Evolutionary conservation across 2,888 invertebrate genomes (phyloP), one percentile per base, ranked within the genome.

Genomic region (Acholoe squamosa): DNA sequence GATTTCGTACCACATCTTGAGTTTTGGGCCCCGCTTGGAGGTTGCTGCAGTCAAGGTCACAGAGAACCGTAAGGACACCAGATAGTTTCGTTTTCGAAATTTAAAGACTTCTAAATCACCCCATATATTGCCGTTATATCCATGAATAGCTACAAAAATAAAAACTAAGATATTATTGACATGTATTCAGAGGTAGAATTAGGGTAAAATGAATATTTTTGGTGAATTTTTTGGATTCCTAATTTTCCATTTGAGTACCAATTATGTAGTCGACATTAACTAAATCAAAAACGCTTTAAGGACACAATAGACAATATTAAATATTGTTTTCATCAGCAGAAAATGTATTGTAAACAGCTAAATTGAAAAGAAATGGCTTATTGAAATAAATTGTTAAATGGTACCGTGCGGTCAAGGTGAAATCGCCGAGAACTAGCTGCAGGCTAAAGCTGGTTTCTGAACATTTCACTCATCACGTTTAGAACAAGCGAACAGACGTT

Each of bases 1-100:
- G 51, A 89, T 89, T 77, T 89, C 89, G 77, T 89, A 89, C 89
- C 89, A 89, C 89, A 89, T 89, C 52, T 61, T 89, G 33, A 43
- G 43, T 3, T 43, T 43, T 43, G 43, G 3, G 43, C 43, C 43
- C 43, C 43, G 43, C 43, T 43, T 43, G 43, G 25, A 34, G 33
- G 33, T 77, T 22, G 19, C 28, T n/a, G 10, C 19, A 19, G 33
- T n/a, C 77, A 77, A 77, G 77, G 77, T 77, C 77, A 77, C 19
- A 28, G 77, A 77, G 77, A 28, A n/a, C 31, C 77, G 77, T 43
- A 43, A 43, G 43, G 3, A 10, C 5, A 43, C 10, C 43, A 7
- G n/a, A 3, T 43, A 43, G 43, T 43, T n/a, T 61, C 61, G 61
- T 14, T 61, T n/a, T 19, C 61, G 61, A 61, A 61, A 19, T 19